Evolutionary conservation across 2,797 vertebrate species (phyloP).

Genomic region (Pipistrellus pygmaeus): DNA sequence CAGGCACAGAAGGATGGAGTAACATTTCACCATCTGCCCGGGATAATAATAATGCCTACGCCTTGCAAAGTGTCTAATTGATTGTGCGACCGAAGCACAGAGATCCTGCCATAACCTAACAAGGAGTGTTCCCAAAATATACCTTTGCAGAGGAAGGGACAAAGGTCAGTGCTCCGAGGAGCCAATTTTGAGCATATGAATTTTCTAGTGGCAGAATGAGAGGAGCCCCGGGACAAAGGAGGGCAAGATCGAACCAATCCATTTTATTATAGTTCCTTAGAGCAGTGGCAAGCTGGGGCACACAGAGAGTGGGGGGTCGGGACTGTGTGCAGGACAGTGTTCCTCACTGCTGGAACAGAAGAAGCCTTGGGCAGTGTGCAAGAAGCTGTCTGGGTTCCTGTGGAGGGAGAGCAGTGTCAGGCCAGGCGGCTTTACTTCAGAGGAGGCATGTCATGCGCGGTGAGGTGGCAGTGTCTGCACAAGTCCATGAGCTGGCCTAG

Average conservation of each 20-base stretch:
- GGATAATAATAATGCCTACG: slow-evolving; percentile 64
- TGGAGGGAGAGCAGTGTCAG: background rate
- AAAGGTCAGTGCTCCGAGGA: slow-evolving; percentile 50
- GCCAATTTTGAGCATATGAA: slow-evolving; percentile 21
- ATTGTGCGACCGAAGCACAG: slow-evolving; percentile 38
- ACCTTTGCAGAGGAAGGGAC: background rate
- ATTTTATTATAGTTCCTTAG: background rate
- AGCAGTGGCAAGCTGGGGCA: background rate
- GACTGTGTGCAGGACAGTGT: background rate
- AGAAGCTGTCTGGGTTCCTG: background rate
- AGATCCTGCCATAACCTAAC: slow-evolving; percentile 14
- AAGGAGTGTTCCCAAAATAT: slow-evolving; percentile 45
- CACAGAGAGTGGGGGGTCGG: background rate
- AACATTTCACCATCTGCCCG: slow-evolving; percentile 72
- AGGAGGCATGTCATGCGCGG: background rate
- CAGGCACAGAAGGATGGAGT: slow-evolving; percentile 69
- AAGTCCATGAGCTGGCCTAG: background rate
- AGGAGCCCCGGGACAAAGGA: background rate
- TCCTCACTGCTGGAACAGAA: background rate
- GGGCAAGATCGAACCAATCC: background rate
- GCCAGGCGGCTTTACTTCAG: background rate
- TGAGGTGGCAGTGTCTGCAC: background rate
- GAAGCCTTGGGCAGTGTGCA: background rate
- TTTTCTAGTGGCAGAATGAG: background rate
- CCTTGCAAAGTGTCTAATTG: slow-evolving; percentile 71